Evolutionary conservation across 2,888 invertebrate species (phyloP).

Genomic region (Dorcus parallelipipedus): DNA sequence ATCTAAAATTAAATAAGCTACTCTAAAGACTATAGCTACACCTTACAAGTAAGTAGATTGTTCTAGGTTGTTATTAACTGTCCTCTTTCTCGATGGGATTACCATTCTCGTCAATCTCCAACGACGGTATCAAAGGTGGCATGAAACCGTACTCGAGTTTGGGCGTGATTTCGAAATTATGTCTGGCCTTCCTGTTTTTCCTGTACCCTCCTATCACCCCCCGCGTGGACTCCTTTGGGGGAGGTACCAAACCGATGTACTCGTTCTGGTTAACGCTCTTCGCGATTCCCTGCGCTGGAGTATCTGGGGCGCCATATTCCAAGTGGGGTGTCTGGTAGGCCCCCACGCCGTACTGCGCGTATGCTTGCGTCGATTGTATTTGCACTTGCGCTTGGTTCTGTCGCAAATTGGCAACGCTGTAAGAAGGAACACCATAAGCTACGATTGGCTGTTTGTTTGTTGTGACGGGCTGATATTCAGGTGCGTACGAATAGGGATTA

Average conservation of each 20-base stretch:
- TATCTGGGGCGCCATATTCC: not conserved
- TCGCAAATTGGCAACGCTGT: not conserved
- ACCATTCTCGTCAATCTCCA: conserved; percentile 74
- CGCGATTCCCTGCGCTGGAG: not conserved
- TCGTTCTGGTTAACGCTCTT: conserved; percentile 30
- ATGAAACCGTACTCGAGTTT: conserved; percentile 80
- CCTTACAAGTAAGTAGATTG: too few relatives aligned
- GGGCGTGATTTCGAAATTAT: conserved; percentile 60
- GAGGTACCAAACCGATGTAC: conserved; percentile 56
- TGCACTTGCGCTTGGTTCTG: not conserved
- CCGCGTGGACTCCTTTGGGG: conserved; percentile 38
- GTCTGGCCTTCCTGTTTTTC: conserved; percentile 40
- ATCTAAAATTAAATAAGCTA: too few relatives aligned
- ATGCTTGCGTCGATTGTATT: too few relatives aligned
- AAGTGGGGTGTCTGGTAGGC: not conserved
- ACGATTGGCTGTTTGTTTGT: not conserved
- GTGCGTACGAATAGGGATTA: conserved; percentile 19
- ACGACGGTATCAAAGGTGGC: conserved; percentile 76
- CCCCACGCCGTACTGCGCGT: not conserved
- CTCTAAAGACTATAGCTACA: too few relatives aligned
- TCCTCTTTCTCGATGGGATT: conserved; percentile 53
- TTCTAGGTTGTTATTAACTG: not conserved
- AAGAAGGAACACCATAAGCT: not conserved
- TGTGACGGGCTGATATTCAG: conserved; percentile 19
- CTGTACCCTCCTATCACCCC: conserved; percentile 31